These are phyloP conservation scores for Salticus scenicus DNA, from an alignment of 2,888 invertebrate species.

Conservation along the genomic window DNA sequence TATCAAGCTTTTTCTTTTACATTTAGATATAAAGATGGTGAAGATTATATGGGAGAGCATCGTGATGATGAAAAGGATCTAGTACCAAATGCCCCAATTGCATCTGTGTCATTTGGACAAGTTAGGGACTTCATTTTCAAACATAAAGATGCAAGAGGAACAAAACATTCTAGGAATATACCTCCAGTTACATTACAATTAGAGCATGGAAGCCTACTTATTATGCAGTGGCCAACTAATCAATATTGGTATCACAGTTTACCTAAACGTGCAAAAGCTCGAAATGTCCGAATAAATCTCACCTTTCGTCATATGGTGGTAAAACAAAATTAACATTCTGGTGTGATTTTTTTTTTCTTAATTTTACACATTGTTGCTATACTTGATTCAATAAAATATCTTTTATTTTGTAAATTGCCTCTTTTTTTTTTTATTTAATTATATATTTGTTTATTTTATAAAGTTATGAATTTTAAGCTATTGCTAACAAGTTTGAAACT, in stretches of 20 bases:
- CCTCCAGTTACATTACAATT: conserved; percentile 78
- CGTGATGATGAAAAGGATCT: conserved; percentile 83
- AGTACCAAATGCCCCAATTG: conserved; percentile 81
- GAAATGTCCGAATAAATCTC: conserved; percentile 81
- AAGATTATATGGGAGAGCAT: conserved; percentile 84
- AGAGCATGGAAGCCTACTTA: conserved; percentile 81
- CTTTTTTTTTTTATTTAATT: too few relatives aligned
- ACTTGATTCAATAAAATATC: too few relatives aligned
- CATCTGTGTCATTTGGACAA: conserved; percentile 83
- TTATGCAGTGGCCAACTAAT: conserved; percentile 85
- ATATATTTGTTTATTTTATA: too few relatives aligned
- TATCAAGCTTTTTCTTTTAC: too few relatives aligned
- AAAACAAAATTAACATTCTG: too few relatives aligned
- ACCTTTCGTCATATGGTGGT: conserved; percentile 78
- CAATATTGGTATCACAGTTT: conserved; percentile 83
- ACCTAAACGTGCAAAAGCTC: conserved; percentile 80
- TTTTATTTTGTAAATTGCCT: too few relatives aligned
- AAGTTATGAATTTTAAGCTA: too few relatives aligned
- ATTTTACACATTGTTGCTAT: too few relatives aligned
- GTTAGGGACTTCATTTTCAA: conserved; percentile 81
- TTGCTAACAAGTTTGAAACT: too few relatives aligned
- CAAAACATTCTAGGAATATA: background rate
- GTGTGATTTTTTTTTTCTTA: too few relatives aligned
- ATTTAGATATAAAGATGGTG: background rate
- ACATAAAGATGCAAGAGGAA: conserved; percentile 79